A percentile compares a stretch with the other conserved stretches of the same genome.
Evolutionary conservation across 2,797 vertebrate genomes (phyloP).

Genomic region (Serranus cabrilla): DNA sequence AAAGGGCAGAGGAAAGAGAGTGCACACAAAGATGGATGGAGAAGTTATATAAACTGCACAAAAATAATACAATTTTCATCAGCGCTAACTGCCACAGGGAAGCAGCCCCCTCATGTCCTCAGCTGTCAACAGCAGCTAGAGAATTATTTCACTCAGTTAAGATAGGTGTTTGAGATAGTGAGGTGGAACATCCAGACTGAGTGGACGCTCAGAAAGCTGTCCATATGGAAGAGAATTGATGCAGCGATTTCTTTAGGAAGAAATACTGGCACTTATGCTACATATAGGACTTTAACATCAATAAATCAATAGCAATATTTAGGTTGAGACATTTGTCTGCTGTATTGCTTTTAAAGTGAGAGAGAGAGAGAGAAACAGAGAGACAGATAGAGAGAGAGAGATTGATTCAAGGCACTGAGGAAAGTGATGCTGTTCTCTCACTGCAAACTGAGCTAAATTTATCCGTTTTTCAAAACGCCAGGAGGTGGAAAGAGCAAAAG

Average conservation of each 20-base stretch:
- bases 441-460: constrained; percentile 42
- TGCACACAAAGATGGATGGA: constrained; percentile 52
- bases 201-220: neutral
- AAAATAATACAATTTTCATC: constrained; percentile 62
- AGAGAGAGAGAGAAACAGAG: constrained; percentile 3
- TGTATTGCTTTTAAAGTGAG: too few relatives aligned
- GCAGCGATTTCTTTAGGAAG: neutral
- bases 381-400: neutral
- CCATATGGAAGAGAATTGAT: constrained; percentile 10
- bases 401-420: constrained; percentile 31
- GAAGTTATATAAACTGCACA: constrained; percentile 58
- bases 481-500: constrained; percentile 22
- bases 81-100: constrained; percentile 30
- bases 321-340: constrained; percentile 7
- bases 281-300: constrained; percentile 22
- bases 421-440: constrained; percentile 19
- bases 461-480: constrained; percentile 7
- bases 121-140: constrained; percentile 38
- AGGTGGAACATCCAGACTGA: neutral
- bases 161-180: constrained; percentile 30
- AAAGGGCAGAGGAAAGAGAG: constrained; percentile 61
- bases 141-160: constrained; percentile 4
- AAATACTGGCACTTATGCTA: neutral
- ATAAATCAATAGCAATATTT: constrained; percentile 31
- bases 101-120: constrained; percentile 28